phyloP scores from a whole-genome alignment of 2,888 invertebrate species.

The Cataglyphis albicans region DNA sequence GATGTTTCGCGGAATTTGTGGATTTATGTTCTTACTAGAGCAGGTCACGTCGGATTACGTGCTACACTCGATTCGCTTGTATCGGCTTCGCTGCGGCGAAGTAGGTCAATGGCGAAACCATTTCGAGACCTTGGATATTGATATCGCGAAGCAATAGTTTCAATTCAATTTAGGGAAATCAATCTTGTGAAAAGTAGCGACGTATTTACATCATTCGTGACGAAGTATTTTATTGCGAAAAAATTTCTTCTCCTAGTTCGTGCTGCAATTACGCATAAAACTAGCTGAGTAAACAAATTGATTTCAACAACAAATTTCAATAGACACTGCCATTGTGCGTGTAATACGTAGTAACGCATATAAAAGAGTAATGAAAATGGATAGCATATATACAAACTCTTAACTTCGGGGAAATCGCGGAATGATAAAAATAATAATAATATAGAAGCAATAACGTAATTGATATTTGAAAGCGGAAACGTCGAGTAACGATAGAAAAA shows the following conservation, averaged over 20 bases:
- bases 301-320: constrained; percentile 19
- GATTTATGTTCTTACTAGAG: constrained; percentile 25
- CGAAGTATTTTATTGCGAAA: constrained; percentile 37
- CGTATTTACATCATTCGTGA: constrained; percentile 31
- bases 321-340: constrained; percentile 26
- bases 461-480: constrained; percentile 52
- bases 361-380: constrained; percentile 46
- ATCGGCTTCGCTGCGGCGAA: constrained; percentile 56
- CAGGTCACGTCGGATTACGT: constrained; percentile 55
- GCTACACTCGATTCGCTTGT: constrained; percentile 46
- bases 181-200: constrained; percentile 33
- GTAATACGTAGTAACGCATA: not conserved
- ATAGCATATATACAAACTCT: not conserved
- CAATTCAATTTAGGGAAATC: constrained; percentile 39
- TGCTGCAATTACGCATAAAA: constrained; percentile 25
- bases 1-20: not conserved
- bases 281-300: constrained; percentile 28
- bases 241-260: not conserved
- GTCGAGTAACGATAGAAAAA: constrained; percentile 41
- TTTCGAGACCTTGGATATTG: constrained; percentile 51
- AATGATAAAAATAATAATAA: constrained; percentile 42
- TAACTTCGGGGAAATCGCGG: not conserved
- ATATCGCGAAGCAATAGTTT: constrained; percentile 45
- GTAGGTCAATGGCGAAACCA: constrained; percentile 57
- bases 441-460: constrained; percentile 51